A percentile compares a stretch with the other conserved stretches of the same genome.
These are phyloP conservation scores for Podocnemis expansa DNA, from an alignment of 2,113 vertebrate genomes.

Conservation along the genomic window DNA sequence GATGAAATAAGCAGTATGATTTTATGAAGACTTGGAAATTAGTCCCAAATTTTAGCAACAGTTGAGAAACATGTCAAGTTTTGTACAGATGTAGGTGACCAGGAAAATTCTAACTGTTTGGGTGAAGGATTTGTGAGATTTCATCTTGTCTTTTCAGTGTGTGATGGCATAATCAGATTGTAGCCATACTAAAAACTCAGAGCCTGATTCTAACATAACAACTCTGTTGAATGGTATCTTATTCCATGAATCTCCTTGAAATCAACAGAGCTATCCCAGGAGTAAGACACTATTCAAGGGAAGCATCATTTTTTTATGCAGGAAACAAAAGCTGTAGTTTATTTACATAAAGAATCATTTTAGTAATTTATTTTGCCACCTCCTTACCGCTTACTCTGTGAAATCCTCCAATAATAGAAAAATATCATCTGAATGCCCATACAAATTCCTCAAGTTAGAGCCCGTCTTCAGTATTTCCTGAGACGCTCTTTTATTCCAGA, in stretches of 20 bases:
- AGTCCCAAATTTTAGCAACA: background rate
- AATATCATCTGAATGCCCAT: background rate
- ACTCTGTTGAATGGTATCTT: background rate
- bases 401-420: background rate
- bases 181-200: background rate
- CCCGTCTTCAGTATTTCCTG: background rate
- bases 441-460: background rate
- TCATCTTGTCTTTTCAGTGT: background rate
- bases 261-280: background rate
- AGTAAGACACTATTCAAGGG: background rate
- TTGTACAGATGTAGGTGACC: background rate
- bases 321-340: constrained; percentile 8
- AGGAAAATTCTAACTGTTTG: background rate
- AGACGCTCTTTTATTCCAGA: background rate
- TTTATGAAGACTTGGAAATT: background rate
- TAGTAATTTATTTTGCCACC: background rate
- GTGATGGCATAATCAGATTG: background rate
- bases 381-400: background rate
- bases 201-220: background rate
- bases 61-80: background rate
- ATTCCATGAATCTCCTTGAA: background rate
- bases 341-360: background rate
- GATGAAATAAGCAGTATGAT: background rate
- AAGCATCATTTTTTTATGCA: background rate
- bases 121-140: background rate